Base-by-base conservation (phyloP, 2,888 invertebrate genomes). In the Drosophila infuscata region DNA sequence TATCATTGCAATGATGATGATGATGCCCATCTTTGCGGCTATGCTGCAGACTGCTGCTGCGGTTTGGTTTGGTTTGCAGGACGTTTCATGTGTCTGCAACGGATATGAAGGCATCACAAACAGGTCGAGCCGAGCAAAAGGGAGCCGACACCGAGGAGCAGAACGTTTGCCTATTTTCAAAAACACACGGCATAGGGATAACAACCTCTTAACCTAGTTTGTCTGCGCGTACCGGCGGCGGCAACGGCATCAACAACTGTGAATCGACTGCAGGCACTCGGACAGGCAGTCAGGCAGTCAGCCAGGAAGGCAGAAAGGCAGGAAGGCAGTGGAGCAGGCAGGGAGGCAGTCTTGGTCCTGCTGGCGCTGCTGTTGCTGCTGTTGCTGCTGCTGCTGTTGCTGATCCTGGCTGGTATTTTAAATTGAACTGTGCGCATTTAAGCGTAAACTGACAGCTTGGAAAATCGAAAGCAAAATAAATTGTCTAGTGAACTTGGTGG, bases 391-490 rank as follows among this genome's bases (percentile, higher is more conserved):
- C 3, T 63, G 15, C 58, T 70, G 70, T 29, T 63, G 59, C 52
- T 64, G 70, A 25, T 61, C 59, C 53, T 73, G 65, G 25, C 49
- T 36, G 43, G 57, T 51, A 87, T 88, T 88, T 88, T 88, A 88
- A 88, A 88, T 88, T 88, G 87, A 88, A 88, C 87, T 88, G 88
- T 89, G 87, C 89, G 91, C 87, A 88, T 90, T 88, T 88, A 86
- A 88, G 87, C 87, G 87, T 90, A 89, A 88, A 88, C 89, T 88
- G 87, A 88, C 87, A 88, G 87, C 88, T 89, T 75, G 90, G 89
- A 90, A 88, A 88, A 90, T 88, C 90, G 87, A 88, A 88, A 88
- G 87, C 87, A 90, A 88, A 88, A 88, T 88, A 88, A 90, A 88
- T 90, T 90, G 85, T 86, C 90, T 86, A 90, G 90, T 90, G 85